Evolutionary conservation across 2,797 vertebrate genomes (phyloP).

Genomic region (Aratinga solstitialis): DNA sequence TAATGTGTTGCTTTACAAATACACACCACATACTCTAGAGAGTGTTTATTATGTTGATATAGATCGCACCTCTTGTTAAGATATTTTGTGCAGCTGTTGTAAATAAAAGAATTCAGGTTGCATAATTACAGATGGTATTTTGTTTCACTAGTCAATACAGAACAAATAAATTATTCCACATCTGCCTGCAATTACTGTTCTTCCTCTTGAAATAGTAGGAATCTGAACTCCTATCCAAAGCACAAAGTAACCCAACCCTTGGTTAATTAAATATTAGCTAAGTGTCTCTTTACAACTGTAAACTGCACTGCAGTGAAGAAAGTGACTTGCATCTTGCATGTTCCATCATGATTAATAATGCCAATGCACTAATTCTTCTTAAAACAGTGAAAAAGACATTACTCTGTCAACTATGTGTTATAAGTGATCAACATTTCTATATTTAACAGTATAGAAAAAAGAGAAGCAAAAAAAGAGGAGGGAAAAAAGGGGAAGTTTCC

Average conservation of each 20-base stretch:
- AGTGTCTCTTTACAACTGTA: neutral
- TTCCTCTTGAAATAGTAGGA: neutral
- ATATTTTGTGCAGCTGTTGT: neutral
- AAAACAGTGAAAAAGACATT: neutral
- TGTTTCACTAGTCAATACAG: neutral
- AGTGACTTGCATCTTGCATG: neutral
- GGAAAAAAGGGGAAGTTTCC: neutral
- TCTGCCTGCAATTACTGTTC: neutral
- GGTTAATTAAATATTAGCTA: conserved; percentile 4
- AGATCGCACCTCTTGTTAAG: neutral
- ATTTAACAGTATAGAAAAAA: neutral
- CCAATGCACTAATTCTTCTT: neutral
- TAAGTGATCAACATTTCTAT: neutral
- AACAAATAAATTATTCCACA: neutral
- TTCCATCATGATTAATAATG: neutral
- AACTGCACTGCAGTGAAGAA: neutral
- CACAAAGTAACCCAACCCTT: neutral
- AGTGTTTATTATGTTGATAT: neutral
- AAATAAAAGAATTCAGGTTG: neutral
- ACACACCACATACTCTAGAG: neutral
- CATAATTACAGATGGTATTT: neutral
- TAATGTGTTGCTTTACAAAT: neutral
- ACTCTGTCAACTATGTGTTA: neutral
- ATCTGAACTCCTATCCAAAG: neutral
- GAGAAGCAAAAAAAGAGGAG: neutral